phyloP scores from a whole-genome alignment of 2,888 invertebrate genomes.

The Octonoba sinensis region DNA sequence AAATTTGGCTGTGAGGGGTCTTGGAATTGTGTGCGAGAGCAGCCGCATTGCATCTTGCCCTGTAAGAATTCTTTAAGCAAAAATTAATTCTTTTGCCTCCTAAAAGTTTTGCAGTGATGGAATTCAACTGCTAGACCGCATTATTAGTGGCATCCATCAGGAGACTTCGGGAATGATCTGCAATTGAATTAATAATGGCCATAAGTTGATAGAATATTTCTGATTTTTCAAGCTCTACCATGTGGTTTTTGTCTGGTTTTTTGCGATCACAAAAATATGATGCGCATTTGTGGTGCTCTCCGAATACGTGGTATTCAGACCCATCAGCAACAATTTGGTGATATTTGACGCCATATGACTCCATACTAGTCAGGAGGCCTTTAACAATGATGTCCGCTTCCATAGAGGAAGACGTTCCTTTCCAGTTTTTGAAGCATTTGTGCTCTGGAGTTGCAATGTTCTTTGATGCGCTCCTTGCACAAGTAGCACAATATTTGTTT shows the following conservation, averaged over 20 bases:
- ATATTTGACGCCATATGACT: constrained; percentile 57
- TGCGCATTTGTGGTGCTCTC: not conserved
- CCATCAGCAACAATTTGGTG: constrained; percentile 61
- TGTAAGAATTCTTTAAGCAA: not conserved
- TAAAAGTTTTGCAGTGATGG: constrained; percentile 1
- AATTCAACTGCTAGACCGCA: constrained; percentile 18
- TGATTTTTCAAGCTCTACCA: not conserved
- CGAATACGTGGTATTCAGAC: constrained; percentile 1
- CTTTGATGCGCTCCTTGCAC: constrained; percentile 10
- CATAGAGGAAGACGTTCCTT: constrained; percentile 64
- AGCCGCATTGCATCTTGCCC: constrained; percentile 9
- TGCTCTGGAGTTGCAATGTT: constrained; percentile 21
- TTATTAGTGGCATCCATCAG: constrained; percentile 9
- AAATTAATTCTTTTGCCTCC: constrained; percentile 19
- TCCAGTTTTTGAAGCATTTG: constrained; percentile 65
- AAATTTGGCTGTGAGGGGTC: not conserved
- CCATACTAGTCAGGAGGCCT: constrained; percentile 62
- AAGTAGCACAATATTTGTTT: constrained; percentile 59
- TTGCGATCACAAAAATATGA: not conserved
- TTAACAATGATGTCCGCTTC: constrained; percentile 63
- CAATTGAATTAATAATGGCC: not conserved
- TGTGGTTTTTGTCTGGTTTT: not conserved
- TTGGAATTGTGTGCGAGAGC: not conserved
- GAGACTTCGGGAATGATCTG: not conserved
- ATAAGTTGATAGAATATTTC: not conserved